phyloP scores from a whole-genome alignment of 1,140 invertebrate species.

The Tetramorium alpestre region DNA sequence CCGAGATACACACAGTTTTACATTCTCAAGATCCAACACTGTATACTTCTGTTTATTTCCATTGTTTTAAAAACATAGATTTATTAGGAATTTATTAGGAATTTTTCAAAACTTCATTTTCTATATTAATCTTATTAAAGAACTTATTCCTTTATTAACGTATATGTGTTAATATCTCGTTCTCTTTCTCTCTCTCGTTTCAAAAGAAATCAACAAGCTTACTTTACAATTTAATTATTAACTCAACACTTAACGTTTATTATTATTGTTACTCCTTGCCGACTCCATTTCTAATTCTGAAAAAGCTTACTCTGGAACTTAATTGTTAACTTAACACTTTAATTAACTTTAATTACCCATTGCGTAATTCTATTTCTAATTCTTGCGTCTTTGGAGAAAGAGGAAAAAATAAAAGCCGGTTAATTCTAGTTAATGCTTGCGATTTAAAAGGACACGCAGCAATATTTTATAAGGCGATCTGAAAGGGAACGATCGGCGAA shows the following conservation, averaged over 20 bases:
- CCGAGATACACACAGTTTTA: neutral
- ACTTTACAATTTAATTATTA: neutral
- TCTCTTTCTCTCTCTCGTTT: neutral
- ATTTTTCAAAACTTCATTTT: neutral
- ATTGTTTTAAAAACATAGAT: neutral
- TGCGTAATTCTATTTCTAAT: neutral
- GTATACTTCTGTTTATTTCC: neutral
- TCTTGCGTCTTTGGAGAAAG: neutral
- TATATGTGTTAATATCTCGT: neutral
- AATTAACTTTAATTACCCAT: neutral
- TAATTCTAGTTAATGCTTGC: neutral
- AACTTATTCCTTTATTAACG: neutral
- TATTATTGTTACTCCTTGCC: neutral
- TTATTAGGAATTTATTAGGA: neutral
- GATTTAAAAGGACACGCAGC: neutral
- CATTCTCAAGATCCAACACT: neutral
- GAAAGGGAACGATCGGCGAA: neutral
- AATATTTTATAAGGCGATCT: neutral
- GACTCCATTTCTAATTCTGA: neutral
- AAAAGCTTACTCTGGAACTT: neutral
- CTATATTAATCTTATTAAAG: neutral
- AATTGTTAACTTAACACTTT: neutral
- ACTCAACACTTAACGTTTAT: neutral
- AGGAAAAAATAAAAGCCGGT: neutral
- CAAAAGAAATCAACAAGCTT: neutral